Percentiles rank a stretch among this genome's conserved stretches.
Conservation (phyloP, 2,797 vertebrate species). For the Sebastolobus alascanus region DNA sequence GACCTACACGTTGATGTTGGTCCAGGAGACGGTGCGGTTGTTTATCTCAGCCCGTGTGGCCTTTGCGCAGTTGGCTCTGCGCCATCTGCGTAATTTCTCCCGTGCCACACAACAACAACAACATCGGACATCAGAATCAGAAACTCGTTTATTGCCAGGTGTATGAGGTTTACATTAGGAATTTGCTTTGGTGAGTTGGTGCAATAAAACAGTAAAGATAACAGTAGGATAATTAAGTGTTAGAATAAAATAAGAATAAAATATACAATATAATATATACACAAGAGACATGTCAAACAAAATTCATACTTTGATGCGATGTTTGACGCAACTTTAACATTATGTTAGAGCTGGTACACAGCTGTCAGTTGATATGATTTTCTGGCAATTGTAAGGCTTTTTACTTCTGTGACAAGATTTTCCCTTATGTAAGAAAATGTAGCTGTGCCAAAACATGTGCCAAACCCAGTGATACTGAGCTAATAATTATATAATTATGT, state of each 20-base stretch:
- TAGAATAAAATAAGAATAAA: too few species aligned
- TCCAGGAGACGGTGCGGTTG: neutral
- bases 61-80: conserved; percentile 16
- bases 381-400: neutral
- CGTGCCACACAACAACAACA: neutral
- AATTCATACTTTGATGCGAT: fast-evolving
- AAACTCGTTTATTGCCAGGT: too few species aligned
- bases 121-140: too few species aligned
- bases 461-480: neutral
- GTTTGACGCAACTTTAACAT: neutral
- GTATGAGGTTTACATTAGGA: too few species aligned
- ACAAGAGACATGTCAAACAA: too few species aligned
- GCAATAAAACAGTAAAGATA: too few species aligned
- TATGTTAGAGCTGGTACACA: too few species aligned
- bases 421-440: neutral
- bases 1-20: fast-evolving
- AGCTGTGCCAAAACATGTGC: neutral
- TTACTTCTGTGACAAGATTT: fast-evolving
- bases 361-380: too few species aligned
- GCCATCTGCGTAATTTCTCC: neutral
- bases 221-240: too few species aligned
- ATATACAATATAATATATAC: too few species aligned
- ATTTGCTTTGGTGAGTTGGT: too few species aligned
- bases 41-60: conserved; percentile 22
- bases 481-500: neutral